Percentiles rank a stretch among this genome's conserved stretches.
Evolutionary conservation across 1,140 invertebrate genomes (phyloP).

Genomic region (Pygmarrhopalites habei): DNA sequence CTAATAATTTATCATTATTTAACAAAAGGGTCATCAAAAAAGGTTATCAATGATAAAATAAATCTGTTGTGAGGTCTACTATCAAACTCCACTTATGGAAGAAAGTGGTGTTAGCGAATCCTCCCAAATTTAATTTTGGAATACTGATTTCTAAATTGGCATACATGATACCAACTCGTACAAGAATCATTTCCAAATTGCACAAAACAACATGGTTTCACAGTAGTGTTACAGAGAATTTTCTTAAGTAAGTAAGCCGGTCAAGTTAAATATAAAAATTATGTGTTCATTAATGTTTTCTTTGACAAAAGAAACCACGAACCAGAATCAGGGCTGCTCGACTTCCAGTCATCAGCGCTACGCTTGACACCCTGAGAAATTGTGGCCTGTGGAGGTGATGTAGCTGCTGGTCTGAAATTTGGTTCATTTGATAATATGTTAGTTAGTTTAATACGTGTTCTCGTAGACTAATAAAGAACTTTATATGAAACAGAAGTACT

Average conservation of each 20-base stretch:
- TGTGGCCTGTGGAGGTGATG: conserved; percentile 55
- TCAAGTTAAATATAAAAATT: too few species aligned
- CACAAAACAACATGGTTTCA: neutral
- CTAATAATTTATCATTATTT: neutral
- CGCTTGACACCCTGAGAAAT: conserved; percentile 64
- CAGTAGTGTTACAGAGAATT: too few species aligned
- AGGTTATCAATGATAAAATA: conserved; percentile 13
- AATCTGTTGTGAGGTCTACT: conserved; percentile 36
- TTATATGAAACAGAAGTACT: too few species aligned
- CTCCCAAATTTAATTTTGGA: conserved; percentile 35
- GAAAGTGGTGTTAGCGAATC: conserved; percentile 39
- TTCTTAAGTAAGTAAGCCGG: too few species aligned
- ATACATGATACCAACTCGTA: too few species aligned
- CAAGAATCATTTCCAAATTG: too few species aligned
- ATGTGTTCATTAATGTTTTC: too few species aligned
- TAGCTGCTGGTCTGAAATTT: conserved; percentile 45
- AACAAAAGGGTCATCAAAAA: conserved; percentile 10
- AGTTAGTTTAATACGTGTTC: too few species aligned
- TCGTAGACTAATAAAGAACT: too few species aligned
- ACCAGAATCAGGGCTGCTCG: conserved; percentile 24
- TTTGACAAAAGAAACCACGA: conserved; percentile 3
- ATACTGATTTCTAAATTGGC: too few species aligned
- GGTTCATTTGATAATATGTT: too few species aligned
- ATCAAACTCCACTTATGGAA: conserved; percentile 38
- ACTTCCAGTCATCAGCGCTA: conserved; percentile 41